Base-by-base conservation (phyloP, 2,113 vertebrate species). In the Paramisgurnus dabryanus region DNA sequence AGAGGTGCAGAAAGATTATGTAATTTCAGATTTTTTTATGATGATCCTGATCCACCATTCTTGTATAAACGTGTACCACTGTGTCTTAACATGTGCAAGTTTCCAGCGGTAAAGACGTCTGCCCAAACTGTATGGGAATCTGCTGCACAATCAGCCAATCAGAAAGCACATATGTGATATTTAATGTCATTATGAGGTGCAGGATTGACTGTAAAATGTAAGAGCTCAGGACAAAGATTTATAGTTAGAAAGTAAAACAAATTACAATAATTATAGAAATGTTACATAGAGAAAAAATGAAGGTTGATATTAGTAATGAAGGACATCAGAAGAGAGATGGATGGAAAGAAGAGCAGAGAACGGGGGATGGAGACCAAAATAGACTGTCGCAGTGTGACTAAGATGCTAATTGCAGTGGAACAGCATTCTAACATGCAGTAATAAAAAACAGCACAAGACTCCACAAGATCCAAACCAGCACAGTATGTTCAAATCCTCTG, bases 351-450 rank as follows among this genome's bases (percentile, higher is more conserved):
- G 58, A 58, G 64, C 53, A 22, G 61, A 55, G 80, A 63, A 58
- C 8, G 57, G 61, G 70, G 81, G 72, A 65, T 39, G 63, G 18
- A 74, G 73, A 83, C 84, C 6, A 76, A 84, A 86, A 81, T 83
- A 84, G 84, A 80, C 45, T 40, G 49, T 78, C 64, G 57, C 84
- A 67, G 70, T 79, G 82, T 86, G 84, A 86, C 86, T 87, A 86
- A 87, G 80, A 83, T 58, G 61, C 67, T 87, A 86, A 87, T 87
- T 83, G 69, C 83, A 84, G 82, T 80, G 81, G 79, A 83, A 74
- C 53, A 73, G 47, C 72, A 40, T 84, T 72, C 60, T 77, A 76
- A 79, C 68, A 85, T 55, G 12, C 75, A 63, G 58, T 34, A 68
- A 71, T 70, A 76, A 85, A 22, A 39, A 27, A 49, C 34, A 49